Evolutionary conservation across 2,888 invertebrate genomes (phyloP).

Genomic region (Stramonita haemastoma): DNA sequence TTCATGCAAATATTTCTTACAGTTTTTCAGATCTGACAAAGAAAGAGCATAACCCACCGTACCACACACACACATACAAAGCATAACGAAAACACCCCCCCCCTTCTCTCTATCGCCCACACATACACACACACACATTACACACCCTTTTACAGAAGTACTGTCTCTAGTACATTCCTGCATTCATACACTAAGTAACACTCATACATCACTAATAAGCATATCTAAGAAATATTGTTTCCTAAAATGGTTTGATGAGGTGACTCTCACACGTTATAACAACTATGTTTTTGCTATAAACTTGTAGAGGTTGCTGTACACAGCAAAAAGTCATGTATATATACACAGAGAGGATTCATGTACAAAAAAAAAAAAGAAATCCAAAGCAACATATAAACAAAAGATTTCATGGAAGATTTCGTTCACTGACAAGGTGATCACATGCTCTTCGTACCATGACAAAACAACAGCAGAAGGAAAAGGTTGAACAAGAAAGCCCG

Average conservation of each 20-base stretch:
- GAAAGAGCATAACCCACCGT: too few relatives aligned
- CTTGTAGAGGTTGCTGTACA: neutral
- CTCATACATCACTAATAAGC: neutral
- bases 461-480: neutral
- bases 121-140: neutral
- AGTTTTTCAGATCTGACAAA: too few relatives aligned
- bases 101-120: neutral
- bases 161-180: neutral
- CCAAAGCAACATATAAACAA: neutral
- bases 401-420: slow-evolving; percentile 6
- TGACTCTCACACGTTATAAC: neutral
- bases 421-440: neutral
- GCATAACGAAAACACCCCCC: too few relatives aligned
- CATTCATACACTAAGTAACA: neutral
- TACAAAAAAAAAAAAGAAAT: neutral
- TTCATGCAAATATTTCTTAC: too few relatives aligned
- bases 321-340: neutral
- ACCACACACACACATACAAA: neutral
- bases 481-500: neutral
- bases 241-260: neutral
- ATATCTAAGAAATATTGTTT: neutral
- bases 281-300: neutral
- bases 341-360: neutral
- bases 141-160: neutral
- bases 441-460: neutral